Evolutionary conservation across 2,797 vertebrate species (phyloP).

Genomic region (Hypotaenidia okinawae): DNA sequence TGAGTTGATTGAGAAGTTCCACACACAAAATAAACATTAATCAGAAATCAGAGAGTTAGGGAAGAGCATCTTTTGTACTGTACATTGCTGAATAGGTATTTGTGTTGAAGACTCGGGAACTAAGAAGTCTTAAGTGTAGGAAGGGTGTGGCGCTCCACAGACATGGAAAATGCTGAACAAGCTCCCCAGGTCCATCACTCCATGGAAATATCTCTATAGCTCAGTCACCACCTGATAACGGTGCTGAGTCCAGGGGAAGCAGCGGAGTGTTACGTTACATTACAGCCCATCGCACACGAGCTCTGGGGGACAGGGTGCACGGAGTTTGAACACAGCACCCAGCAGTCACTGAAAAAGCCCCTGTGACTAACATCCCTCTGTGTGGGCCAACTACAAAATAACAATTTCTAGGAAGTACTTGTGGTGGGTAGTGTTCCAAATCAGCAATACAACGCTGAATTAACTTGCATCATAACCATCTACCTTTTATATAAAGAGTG

Average conservation of each 20-base stretch:
- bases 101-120: neutral
- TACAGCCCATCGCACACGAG: neutral
- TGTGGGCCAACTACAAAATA: neutral
- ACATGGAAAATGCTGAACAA: neutral
- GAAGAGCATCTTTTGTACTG: neutral
- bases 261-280: neutral
- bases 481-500: neutral
- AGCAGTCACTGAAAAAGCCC: neutral
- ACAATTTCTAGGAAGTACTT: neutral
- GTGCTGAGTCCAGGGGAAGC: neutral
- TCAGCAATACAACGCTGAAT: neutral
- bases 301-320: neutral
- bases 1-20: neutral
- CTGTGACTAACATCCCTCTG: neutral
- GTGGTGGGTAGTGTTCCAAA: neutral
- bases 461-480: neutral
- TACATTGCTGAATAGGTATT: neutral
- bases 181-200: neutral
- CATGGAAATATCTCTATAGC: rapidly evolving
- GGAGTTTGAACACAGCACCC: neutral
- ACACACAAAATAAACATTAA: neutral
- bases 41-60: neutral
- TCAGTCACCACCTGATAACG: neutral
- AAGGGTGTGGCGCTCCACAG: neutral
- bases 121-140: neutral